A percentile compares a stretch with the other conserved stretches of the same genome.
Evolutionary conservation across 2,113 vertebrate species (phyloP).

Genomic region (Nothocercus julius): DNA sequence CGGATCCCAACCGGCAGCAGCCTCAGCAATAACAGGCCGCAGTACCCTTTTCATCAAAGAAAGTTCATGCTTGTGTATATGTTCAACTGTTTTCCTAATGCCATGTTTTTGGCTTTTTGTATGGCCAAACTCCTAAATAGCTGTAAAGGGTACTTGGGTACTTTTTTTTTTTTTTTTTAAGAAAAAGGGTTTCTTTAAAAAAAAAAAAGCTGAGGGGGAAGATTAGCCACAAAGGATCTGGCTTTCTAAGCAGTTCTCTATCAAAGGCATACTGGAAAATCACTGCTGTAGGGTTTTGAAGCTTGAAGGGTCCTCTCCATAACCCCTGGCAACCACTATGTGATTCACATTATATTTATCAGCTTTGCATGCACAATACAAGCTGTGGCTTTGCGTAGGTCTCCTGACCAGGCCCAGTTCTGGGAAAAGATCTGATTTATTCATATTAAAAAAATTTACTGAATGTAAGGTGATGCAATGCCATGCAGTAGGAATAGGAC

Average conservation of each 20-base stretch:
- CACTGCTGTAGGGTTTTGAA: neutral
- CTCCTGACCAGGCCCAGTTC: neutral
- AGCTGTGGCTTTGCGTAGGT: neutral
- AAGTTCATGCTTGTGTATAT: neutral
- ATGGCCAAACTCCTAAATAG: neutral
- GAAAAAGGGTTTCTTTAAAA: too few relatives aligned
- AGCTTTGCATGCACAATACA: neutral
- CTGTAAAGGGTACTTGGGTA: neutral
- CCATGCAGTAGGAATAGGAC: neutral
- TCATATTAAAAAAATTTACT: neutral
- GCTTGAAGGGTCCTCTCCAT: neutral
- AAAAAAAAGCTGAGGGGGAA: neutral
- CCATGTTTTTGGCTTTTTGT: neutral
- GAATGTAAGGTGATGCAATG: neutral
- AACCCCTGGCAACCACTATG: neutral
- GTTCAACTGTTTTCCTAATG: neutral
- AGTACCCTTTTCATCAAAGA: neutral
- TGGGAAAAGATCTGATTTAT: neutral
- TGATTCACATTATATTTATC: neutral
- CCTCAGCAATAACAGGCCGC: neutral
- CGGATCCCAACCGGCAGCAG: accelerated
- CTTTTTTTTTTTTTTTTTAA: too few relatives aligned
- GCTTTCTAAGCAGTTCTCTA: neutral
- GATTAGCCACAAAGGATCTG: neutral
- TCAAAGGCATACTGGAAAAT: neutral